Evolutionary conservation across 2,113 vertebrate species (phyloP).

Genomic region (Syrmaticus mikado): DNA sequence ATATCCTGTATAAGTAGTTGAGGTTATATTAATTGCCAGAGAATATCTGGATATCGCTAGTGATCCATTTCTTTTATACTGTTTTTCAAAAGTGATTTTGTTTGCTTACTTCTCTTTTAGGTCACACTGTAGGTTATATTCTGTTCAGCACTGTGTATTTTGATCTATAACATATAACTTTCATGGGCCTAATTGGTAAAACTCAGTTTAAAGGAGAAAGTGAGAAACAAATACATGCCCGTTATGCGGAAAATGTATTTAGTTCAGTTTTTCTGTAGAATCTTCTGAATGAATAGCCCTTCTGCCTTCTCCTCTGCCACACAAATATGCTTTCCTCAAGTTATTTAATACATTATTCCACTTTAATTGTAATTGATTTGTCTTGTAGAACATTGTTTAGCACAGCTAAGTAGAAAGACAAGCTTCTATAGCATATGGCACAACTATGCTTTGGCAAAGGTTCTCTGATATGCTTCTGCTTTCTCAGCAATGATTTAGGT

Average conservation of each 20-base stretch:
- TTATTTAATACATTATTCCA: not conserved
- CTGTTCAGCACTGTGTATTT: not conserved
- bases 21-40: slow-evolving; percentile 19
- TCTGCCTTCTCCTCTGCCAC: not conserved
- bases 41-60: not conserved
- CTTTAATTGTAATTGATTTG: not conserved
- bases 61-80: not conserved
- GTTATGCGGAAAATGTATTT: not conserved
- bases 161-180: not conserved
- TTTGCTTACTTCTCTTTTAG: not conserved
- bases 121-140: not conserved
- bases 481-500: not conserved
- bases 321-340: not conserved
- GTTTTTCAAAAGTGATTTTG: not conserved
- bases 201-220: not conserved
- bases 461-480: not conserved
- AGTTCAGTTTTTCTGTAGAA: not conserved
- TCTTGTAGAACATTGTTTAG: not conserved
- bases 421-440: not conserved
- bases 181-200: not conserved
- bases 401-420: not conserved
- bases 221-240: not conserved
- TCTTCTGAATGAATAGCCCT: not conserved
- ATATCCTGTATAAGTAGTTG: not conserved
- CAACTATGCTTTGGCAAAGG: not conserved